Evolutionary conservation across 2,113 vertebrate species (phyloP).

Genomic region (Ceyx melanurus): DNA sequence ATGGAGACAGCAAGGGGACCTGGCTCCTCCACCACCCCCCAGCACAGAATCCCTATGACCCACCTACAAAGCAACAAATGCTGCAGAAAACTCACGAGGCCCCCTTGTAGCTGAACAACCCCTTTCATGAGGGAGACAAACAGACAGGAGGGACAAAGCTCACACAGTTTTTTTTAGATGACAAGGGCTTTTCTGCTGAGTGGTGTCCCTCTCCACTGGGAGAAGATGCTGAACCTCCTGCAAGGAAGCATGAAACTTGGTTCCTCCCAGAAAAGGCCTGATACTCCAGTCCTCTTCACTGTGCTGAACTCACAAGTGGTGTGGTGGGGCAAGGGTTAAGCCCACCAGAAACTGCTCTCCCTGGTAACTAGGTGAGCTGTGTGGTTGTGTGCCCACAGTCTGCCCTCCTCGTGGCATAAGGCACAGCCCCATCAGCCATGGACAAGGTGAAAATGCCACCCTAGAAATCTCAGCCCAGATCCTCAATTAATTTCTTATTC

Average conservation of each 20-base stretch:
- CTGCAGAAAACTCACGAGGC: rapidly evolving
- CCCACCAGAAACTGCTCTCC: not conserved
- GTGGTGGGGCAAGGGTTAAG: not conserved
- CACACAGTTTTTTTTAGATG: not conserved
- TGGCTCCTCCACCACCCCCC: not conserved
- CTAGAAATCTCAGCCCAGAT: rapidly evolving
- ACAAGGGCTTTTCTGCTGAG: not conserved
- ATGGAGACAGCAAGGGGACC: not conserved
- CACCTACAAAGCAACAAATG: not conserved
- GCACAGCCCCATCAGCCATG: not conserved
- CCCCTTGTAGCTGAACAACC: rapidly evolving
- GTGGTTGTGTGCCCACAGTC: not conserved
- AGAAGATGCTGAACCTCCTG: not conserved
- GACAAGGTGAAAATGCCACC: not conserved
- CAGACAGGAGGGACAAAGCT: not conserved
- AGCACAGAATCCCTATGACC: not conserved
- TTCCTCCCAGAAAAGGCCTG: not conserved
- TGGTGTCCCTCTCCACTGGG: not conserved
- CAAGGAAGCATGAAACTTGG: rapidly evolving
- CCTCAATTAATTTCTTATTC: not conserved
- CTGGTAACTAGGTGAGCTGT: not conserved
- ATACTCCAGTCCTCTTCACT: not conserved
- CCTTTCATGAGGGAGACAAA: not conserved
- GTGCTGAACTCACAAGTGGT: not conserved
- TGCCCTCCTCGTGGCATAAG: not conserved